phyloP scores from a whole-genome alignment of 2,797 vertebrate species.

The Platyrinchus mystaceus region DNA sequence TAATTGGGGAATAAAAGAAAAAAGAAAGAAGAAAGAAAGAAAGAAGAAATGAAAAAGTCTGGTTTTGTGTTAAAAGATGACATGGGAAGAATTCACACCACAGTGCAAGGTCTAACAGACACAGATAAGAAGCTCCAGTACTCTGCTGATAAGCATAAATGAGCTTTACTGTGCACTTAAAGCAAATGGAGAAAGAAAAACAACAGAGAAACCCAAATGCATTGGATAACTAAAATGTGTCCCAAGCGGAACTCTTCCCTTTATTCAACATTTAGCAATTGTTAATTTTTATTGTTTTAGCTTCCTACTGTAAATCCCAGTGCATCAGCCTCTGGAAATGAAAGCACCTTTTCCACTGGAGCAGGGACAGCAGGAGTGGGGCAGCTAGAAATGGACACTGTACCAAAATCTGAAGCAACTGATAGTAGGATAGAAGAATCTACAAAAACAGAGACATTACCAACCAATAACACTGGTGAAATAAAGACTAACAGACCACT shows the following conservation, averaged over 20 bases:
- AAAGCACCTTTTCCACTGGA: constrained; percentile 76
- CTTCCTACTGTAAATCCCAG: constrained; percentile 77
- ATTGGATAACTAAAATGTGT: neutral
- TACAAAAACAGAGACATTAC: constrained; percentile 65
- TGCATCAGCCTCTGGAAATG: constrained; percentile 67
- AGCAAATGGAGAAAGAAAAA: neutral
- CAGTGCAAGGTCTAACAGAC: neutral
- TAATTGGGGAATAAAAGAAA: neutral
- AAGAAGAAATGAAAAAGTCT: neutral
- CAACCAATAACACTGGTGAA: constrained; percentile 75
- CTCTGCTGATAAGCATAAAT: neutral
- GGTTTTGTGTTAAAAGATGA: neutral
- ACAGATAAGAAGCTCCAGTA: neutral
- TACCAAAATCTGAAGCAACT: constrained; percentile 68
- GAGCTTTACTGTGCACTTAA: neutral
- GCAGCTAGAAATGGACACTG: constrained; percentile 62
- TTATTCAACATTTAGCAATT: neutral
- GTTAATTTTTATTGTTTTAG: constrained; percentile 46
- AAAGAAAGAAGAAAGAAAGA: neutral
- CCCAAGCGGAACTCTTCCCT: neutral
- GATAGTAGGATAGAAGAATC: constrained; percentile 72
- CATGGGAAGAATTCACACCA: neutral
- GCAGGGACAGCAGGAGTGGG: constrained; percentile 57
- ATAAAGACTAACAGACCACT: constrained; percentile 74
- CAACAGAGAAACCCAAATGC: neutral